Evolutionary conservation across 2,113 vertebrate genomes (phyloP).

Genomic region (Psilopsiagon aurifrons): DNA sequence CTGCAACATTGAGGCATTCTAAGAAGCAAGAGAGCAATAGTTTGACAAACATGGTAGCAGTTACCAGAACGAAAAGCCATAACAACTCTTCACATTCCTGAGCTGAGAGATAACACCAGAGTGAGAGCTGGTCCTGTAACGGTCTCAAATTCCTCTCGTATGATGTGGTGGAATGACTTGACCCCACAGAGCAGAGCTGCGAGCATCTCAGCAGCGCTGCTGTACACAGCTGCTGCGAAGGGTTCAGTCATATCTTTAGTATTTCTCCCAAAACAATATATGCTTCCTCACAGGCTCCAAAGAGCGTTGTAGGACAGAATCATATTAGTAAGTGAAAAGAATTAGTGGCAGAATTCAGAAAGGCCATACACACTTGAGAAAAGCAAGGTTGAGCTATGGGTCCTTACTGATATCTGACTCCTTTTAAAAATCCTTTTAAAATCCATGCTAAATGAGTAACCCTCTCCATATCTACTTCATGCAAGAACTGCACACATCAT

Average conservation of each 20-base stretch:
- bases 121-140: not conserved
- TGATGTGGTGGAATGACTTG: not conserved
- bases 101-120: not conserved
- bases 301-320: not conserved
- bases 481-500: not conserved
- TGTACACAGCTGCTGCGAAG: not conserved
- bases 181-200: not conserved
- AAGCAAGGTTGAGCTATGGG: not conserved
- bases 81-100: not conserved
- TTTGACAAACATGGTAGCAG: not conserved
- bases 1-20: accelerated
- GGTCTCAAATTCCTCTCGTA: not conserved
- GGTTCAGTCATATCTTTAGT: not conserved
- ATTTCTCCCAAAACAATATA: not conserved
- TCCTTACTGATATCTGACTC: not conserved
- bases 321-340: not conserved
- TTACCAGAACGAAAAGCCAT: not conserved
- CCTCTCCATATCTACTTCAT: not conserved
- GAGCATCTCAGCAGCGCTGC: not conserved
- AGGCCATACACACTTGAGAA: not conserved
- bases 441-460: not conserved
- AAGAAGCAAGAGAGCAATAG: accelerated
- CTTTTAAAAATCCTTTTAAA: not conserved
- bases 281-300: not conserved
- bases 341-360: not conserved